Conservation (phyloP, 2,113 vertebrate species). For the Phalacrocorax aristotelis region DNA sequence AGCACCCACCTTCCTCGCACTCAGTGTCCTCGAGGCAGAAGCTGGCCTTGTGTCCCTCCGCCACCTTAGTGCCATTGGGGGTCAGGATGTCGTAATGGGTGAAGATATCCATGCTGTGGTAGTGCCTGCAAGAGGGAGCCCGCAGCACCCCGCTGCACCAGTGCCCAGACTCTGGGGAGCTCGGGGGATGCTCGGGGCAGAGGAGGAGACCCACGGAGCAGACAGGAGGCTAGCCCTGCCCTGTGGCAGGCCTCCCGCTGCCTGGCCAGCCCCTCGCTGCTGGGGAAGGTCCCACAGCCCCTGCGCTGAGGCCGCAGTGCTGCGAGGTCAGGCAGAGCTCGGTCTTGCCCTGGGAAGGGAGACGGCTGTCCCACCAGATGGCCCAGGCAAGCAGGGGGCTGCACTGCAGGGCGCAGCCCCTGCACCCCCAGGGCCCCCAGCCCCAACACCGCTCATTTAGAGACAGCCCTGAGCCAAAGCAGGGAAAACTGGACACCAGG, state of each 20-base stretch:
- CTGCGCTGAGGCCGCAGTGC: not conserved
- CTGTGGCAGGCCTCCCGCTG: not conserved
- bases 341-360: not conserved
- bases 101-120: conserved; percentile 99
- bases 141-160: not conserved
- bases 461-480: not conserved
- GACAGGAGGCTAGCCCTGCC: not conserved
- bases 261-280: fast-evolving
- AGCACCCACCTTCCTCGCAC: conserved; percentile 85
- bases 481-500: fast-evolving
- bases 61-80: conserved; percentile 90
- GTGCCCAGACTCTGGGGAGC: not conserved
- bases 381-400: not conserved
- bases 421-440: no score
- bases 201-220: not conserved
- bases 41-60: conserved; percentile 97
- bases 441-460: not conserved
- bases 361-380: not conserved
- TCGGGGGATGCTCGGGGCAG: not conserved
- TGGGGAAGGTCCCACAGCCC: not conserved
- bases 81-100: conserved; percentile 95
- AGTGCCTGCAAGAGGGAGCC: conserved; percentile 80
- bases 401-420: not conserved
- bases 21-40: conserved; percentile 97
- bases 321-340: not conserved